Conservation (phyloP, 2,797 vertebrate genomes). For the Pipistrellus pipistrellus region DNA sequence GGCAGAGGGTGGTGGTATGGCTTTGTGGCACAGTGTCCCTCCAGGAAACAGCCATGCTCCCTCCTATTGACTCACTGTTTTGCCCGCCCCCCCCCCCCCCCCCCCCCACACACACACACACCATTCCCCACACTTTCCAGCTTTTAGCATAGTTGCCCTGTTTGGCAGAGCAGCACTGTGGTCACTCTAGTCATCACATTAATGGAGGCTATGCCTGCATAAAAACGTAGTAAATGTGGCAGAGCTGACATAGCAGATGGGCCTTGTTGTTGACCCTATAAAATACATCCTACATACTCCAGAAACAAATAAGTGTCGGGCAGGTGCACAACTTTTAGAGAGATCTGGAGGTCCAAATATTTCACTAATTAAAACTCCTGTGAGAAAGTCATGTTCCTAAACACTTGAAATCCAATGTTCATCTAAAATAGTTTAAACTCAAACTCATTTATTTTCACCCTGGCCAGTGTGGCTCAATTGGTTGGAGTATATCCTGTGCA, state of each 20-base stretch:
- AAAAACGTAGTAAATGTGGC: not conserved
- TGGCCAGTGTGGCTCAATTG: not conserved
- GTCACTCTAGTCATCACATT: not conserved
- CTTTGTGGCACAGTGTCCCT: not conserved
- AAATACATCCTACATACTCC: not conserved
- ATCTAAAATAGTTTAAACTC: constrained; percentile 46
- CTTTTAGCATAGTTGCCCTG: not conserved
- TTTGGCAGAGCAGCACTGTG: not conserved
- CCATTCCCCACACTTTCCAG: not conserved
- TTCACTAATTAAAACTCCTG: constrained; percentile 6
- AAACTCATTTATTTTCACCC: not conserved
- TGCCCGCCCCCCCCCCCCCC: fast-evolving
- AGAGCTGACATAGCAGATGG: not conserved
- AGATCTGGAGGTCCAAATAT: not conserved
- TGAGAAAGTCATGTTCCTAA: not conserved
- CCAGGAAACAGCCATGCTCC: not conserved
- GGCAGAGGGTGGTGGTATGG: too few species aligned
- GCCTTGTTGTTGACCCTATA: not conserved
- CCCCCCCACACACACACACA: fast-evolving
- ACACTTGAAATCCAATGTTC: not conserved
- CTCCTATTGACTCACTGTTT: not conserved
- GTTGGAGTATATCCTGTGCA: not conserved
- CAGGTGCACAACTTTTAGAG: not conserved
- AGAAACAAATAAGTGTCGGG: not conserved
- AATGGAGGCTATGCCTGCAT: not conserved